Evolutionary conservation across 1,140 invertebrate genomes (phyloP).

Genomic region (Pachypsylla venusta): DNA sequence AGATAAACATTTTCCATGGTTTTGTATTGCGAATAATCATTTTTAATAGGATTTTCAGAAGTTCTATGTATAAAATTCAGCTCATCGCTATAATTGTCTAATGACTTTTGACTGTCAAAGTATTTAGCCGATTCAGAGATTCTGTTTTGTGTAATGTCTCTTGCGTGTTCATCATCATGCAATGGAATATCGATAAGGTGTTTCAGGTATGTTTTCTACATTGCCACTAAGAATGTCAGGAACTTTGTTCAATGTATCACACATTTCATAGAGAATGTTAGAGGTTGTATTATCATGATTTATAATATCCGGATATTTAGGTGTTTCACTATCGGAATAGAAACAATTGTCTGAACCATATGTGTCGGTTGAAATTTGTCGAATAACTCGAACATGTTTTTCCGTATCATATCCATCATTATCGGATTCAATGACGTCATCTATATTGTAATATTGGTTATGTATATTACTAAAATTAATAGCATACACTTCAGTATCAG

Average conservation of each 20-base stretch:
- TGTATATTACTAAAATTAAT: background rate
- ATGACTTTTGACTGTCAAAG: too few species aligned
- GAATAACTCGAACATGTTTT: background rate
- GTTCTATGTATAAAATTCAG: too few species aligned
- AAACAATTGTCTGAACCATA: background rate
- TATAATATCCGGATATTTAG: background rate
- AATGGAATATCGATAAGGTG: too few species aligned
- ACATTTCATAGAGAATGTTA: conserved; percentile 21
- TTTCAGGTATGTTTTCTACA: background rate
- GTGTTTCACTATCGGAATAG: background rate
- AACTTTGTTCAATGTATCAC: conserved; percentile 20
- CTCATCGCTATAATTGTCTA: too few species aligned
- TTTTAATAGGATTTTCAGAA: too few species aligned
- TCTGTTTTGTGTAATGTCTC: too few species aligned
- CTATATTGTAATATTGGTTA: background rate
- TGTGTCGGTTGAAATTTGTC: background rate
- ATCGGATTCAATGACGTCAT: background rate
- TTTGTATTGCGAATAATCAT: too few species aligned
- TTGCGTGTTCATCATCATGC: too few species aligned
- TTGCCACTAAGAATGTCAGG: conserved; percentile 13
- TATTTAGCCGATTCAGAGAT: too few species aligned
- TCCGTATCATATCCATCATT: background rate
- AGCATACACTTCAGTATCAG: background rate
- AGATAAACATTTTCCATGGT: too few species aligned
- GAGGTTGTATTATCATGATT: conserved; percentile 12